Evolutionary conservation across 2,113 vertebrate species (phyloP).

Genomic region (Nerophis ophidion): DNA sequence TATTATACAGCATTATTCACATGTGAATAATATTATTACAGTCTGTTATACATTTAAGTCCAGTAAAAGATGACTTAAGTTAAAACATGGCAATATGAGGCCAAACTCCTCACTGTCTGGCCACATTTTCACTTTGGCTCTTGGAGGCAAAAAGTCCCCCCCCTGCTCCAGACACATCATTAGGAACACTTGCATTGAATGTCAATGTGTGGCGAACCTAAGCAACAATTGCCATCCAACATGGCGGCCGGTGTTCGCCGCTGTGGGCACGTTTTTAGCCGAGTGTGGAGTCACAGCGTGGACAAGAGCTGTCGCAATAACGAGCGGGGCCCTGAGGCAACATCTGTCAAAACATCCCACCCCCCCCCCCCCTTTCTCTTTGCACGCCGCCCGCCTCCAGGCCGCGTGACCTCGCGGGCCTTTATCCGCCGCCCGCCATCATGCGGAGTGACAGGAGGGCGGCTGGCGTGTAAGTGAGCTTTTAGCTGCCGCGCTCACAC

Average conservation of each 20-base stretch:
- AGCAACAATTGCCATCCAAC: not conserved
- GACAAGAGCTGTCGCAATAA: not conserved
- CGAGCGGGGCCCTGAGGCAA: not conserved
- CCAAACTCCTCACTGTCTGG: not conserved
- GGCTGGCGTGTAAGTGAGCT: slow-evolving; percentile 3
- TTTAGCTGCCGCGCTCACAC: not conserved
- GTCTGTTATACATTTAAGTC: no score
- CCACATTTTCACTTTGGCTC: not conserved
- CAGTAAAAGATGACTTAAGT: no score
- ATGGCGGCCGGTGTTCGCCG: not conserved
- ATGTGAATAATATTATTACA: no score
- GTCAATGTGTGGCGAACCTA: not conserved
- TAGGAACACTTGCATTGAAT: no score
- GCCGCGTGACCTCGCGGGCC: not conserved
- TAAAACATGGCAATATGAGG: not conserved
- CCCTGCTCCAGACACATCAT: no score
- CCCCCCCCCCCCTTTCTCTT: not conserved
- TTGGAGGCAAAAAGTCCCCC: no score
- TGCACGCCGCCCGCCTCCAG: not conserved
- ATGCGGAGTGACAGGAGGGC: not conserved
- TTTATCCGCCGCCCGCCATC: not conserved
- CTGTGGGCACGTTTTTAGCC: not conserved
- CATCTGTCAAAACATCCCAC: not conserved
- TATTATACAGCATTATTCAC: no score
- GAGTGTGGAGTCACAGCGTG: not conserved